Base-by-base conservation (phyloP, 2,888 invertebrate genomes). In the Nomada fucata region DNA sequence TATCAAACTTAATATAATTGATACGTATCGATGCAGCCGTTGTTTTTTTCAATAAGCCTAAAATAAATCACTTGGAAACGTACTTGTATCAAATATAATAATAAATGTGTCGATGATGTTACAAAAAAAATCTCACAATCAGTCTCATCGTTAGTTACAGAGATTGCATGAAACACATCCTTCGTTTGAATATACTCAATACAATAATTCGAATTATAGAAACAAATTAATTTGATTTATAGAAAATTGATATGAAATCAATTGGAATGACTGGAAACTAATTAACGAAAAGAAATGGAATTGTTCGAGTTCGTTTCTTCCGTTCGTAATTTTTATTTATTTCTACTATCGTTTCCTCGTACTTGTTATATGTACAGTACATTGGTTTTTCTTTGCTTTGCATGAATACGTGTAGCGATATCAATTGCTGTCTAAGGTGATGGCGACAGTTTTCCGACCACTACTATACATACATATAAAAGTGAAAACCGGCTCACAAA, bases 401-500 rank as follows among this genome's bases (percentile, higher is more conserved):
- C 18, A 23, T 52, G 44, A 53, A 64, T 53, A 50, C 29, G 42
- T 59, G 36, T 63, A 42, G 26, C 26, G 29, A 79, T 79, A 79
- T 79, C 63, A 65, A 79, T 79, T 70, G 60, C 36, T 78, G 57
- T 78, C 64, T 9, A 23, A 57, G 15, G 10, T n/a, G 26, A 50
- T n/a, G 11, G 11, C 20, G 52, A 64, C 26, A 52, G 50, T 44
- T 10, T 26, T 44, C 15, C 50, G 42, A 64, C 20, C 7, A 44
- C 44, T 26, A 59, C 42, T 76, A 70, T 55, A 63, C 63, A 68
- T 68, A 57, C 29, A 79, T 79, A 79, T 70, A 79, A 79, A 79
- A 79, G 79, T 79, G 70, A 60, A 65, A 77, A 77, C 50, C 13
- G 57, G 42, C 15, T 52, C 18, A 1, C 53, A 13, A 47, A 70